Evolutionary conservation across 92 coral and sea anemone genomes (phyloP).

Genomic region (Muricea muricata): DNA sequence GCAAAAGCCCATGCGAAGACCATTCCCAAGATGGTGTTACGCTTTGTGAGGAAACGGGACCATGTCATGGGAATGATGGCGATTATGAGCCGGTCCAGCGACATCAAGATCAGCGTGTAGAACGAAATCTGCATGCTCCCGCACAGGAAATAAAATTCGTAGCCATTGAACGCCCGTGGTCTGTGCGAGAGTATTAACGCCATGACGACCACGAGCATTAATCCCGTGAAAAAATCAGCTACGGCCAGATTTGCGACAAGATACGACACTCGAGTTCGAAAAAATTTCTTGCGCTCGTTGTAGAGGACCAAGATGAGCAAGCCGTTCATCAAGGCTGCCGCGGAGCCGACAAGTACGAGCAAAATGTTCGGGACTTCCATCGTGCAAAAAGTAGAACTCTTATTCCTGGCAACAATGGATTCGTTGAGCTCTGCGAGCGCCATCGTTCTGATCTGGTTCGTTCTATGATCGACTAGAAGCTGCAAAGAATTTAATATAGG

Average conservation of each 20-base stretch:
- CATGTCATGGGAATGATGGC: constrained; percentile 2
- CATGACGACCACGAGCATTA: neutral
- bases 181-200: neutral
- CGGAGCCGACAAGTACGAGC: neutral
- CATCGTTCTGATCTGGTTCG: neutral
- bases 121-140: neutral
- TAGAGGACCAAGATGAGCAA: neutral
- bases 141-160: neutral
- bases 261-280: constrained; percentile 24
- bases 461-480: neutral
- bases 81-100: neutral
- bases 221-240: constrained; percentile 9
- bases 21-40: constrained; percentile 1
- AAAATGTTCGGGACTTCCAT: neutral
- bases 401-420: neutral
- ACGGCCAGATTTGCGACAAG: constrained; percentile 13
- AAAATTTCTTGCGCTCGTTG: constrained; percentile 16
- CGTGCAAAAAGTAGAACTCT: neutral
- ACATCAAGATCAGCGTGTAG: constrained; percentile 8
- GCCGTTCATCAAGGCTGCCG: constrained; percentile 13
- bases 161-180: neutral
- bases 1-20: neutral
- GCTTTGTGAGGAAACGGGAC: neutral
- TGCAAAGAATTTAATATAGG: neutral
- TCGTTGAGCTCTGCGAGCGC: neutral